phyloP scores from a whole-genome alignment of 2,797 vertebrate species.

The Poecilia gillii region DNA sequence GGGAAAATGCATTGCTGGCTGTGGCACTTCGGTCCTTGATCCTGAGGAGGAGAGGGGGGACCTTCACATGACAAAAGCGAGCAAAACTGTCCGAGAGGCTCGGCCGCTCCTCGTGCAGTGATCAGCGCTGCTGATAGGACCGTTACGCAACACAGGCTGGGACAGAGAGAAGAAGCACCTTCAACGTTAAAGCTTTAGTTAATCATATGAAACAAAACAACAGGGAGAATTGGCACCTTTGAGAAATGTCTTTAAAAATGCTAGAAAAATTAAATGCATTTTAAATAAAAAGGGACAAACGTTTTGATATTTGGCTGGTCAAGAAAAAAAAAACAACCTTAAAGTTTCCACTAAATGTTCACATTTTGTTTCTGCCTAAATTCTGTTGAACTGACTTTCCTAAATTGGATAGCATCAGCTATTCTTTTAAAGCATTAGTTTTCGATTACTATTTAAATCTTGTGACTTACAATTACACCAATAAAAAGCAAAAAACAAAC shows the following conservation, averaged over 20 bases:
- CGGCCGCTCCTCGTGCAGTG: slow-evolving; percentile 28
- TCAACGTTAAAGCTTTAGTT: slow-evolving; percentile 75
- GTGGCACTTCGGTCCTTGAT: slow-evolving; percentile 70
- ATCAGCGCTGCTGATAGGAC: slow-evolving; percentile 36
- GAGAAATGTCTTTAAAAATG: slow-evolving; percentile 35
- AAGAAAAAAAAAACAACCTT: background rate
- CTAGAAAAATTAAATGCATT: slow-evolving; percentile 45
- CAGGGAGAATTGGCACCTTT: slow-evolving; percentile 69
- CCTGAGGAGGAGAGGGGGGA: slow-evolving; percentile 68
- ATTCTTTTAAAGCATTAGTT: background rate
- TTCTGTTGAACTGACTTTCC: background rate
- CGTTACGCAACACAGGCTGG: slow-evolving; percentile 50
- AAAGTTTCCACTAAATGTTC: slow-evolving; percentile 5
- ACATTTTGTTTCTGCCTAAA: slow-evolving; percentile 3
- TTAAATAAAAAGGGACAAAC: slow-evolving; percentile 35
- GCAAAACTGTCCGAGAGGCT: slow-evolving; percentile 47
- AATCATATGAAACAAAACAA: slow-evolving; percentile 42
- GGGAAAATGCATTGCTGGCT: slow-evolving; percentile 66
- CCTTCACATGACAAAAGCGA: slow-evolving; percentile 64
- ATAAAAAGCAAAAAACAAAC: background rate
- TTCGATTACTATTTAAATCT: background rate
- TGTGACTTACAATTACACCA: slow-evolving; percentile 7
- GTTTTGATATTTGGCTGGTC: slow-evolving; percentile 41
- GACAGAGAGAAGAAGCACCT: slow-evolving; percentile 71
- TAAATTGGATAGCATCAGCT: slow-evolving; percentile 10